These are phyloP conservation scores for Cyclophora punctaria DNA, from an alignment of 2,888 invertebrate species.

Conservation along the genomic window DNA sequence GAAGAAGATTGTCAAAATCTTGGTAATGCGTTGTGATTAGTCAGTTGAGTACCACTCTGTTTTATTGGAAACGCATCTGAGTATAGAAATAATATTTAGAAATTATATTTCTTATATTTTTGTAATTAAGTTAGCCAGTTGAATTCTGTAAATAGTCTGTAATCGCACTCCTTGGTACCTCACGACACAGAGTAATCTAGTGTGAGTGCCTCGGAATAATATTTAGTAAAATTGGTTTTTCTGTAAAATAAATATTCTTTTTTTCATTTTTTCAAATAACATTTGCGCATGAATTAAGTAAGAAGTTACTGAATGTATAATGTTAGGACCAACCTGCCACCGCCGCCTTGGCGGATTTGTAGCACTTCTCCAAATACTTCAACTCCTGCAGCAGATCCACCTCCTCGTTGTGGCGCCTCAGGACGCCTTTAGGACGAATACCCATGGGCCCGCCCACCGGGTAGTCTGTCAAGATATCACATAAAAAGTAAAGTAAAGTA, in stretches of 20 bases:
- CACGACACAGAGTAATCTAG: too few relatives aligned
- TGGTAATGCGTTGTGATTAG: too few relatives aligned
- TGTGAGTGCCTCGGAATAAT: background rate
- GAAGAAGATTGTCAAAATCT: too few relatives aligned
- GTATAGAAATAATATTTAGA: too few relatives aligned
- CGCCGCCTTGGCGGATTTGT: constrained; percentile 28
- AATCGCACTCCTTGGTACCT: too few relatives aligned
- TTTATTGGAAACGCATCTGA: too few relatives aligned
- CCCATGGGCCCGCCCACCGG: constrained; percentile 9
- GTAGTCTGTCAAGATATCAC: too few relatives aligned
- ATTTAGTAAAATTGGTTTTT: background rate
- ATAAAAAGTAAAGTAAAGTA: too few relatives aligned
- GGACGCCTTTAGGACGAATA: constrained; percentile 42
- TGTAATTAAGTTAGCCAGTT: background rate
- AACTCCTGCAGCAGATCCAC: constrained; percentile 42
- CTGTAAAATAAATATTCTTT: too few relatives aligned
- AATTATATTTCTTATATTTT: background rate
- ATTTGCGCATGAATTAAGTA: background rate
- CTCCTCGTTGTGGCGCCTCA: constrained; percentile 43
- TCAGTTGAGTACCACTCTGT: too few relatives aligned
- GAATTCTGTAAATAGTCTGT: too few relatives aligned
- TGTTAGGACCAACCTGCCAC: constrained; percentile 23
- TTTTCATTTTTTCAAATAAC: background rate
- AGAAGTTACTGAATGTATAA: background rate
- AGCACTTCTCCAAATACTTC: constrained; percentile 24